Base-by-base conservation (phyloP, 2,888 invertebrate species). In the Diogma glabrata region DNA sequence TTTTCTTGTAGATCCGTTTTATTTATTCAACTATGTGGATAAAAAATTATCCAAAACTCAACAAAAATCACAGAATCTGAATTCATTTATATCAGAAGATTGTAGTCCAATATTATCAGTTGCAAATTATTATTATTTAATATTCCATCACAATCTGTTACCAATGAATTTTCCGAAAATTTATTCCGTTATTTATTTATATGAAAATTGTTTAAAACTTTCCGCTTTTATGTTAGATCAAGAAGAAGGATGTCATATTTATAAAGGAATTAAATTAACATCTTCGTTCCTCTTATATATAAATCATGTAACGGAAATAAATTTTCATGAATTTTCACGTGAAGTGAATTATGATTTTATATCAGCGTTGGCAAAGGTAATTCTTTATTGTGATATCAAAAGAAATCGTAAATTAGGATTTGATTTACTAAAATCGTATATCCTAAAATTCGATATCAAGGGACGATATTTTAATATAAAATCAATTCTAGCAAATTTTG, bases 401-500 rank as follows among this genome's bases (percentile, higher is more conserved):
- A 66, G 72, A n/a, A 64, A 82, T 46, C 75, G 91, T 26, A 78
- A 78, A 60, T 59, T 66, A 19, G 79, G 83, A 23, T 70, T 88
- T 3, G 64, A 72, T 40, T 60, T 84, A 6, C 76, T 90, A 52
- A 74, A 75, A 51, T 63, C 60, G 3, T 82, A 84, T 60, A 69
- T 91, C 8, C 70, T 76, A 50, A 76, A 78, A 59, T 91, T 92
- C 69, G 77, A 82, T 49, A 72, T 75, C 54, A 73, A 76, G 56
- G 90, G 84, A 12, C 78, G 84, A 60, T 85, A 81, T 69, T 71
- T 78, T 50, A 67, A 90, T 5, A 70, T 91, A 4, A 75, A 77
- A 54, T 80, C 81, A 63, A 70, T 91, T 43, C 71, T 87, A 51
- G 72, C 75, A 50, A 73, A 70, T 7, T 66, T 80, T 6, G 75